Percentiles rank a stretch among this genome's conserved stretches.
phyloP scores from a whole-genome alignment of 2,113 vertebrate species.

The Xyrauchen texanus region DNA sequence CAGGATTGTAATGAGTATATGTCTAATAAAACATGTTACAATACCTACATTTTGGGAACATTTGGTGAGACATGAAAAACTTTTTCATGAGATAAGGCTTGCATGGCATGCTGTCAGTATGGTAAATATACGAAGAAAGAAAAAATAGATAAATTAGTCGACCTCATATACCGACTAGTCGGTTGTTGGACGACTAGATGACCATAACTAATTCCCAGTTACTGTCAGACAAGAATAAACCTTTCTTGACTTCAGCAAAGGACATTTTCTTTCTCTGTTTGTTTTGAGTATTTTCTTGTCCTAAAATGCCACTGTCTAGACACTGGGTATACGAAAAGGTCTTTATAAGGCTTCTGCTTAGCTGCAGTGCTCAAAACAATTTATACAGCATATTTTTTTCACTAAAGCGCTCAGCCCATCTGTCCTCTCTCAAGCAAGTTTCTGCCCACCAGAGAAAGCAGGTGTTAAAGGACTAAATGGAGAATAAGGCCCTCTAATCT shows the following conservation, averaged over 20 bases:
- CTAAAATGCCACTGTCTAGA: constrained; percentile 18
- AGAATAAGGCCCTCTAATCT: constrained; percentile 40
- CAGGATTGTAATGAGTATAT: too few species aligned
- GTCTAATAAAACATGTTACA: too few species aligned
- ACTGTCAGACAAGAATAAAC: not conserved
- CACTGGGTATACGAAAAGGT: constrained; percentile 13
- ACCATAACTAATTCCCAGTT: too few species aligned
- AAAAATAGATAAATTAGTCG: too few species aligned
- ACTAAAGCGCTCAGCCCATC: constrained; percentile 37
- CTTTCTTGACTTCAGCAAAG: constrained; percentile 4
- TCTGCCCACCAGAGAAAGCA: constrained; percentile 27
- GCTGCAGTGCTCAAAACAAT: constrained; percentile 19
- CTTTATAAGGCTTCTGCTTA: constrained; percentile 33
- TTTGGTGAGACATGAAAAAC: too few species aligned
- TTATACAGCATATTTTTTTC: constrained; percentile 11
- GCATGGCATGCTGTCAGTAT: too few species aligned
- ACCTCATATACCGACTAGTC: too few species aligned
- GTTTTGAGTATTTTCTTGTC: not conserved
- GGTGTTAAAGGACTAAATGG: constrained; percentile 44
- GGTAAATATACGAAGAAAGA: too few species aligned
- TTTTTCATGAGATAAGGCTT: too few species aligned
- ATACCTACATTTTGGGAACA: too few species aligned
- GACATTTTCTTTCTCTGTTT: constrained; percentile 8
- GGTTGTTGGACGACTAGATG: too few species aligned
- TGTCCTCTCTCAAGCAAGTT: constrained; percentile 10